A percentile compares a stretch with the other conserved stretches of the same genome.
These are phyloP conservation scores for Porites evermanni DNA, from an alignment of 92 coral and sea anemone species.

Conservation along the genomic window DNA sequence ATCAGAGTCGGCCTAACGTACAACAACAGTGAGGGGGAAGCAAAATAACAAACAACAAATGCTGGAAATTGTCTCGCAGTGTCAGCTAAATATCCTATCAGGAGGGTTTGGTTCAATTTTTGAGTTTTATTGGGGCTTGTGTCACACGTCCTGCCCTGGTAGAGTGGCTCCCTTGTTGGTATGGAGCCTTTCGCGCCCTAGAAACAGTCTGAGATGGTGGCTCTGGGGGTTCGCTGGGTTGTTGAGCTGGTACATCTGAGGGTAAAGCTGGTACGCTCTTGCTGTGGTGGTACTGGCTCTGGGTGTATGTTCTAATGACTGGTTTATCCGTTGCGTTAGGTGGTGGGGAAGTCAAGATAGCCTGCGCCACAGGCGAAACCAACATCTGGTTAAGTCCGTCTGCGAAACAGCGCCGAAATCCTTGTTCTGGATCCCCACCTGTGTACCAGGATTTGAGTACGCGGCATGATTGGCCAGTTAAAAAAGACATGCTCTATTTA, in stretches of 20 bases:
- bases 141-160: neutral
- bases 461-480: too few species aligned
- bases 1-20: neutral
- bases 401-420: too few species aligned
- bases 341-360: neutral
- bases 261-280: neutral
- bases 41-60: neutral
- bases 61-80: neutral
- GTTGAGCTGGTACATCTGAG: neutral
- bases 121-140: neutral
- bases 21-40: neutral
- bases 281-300: neutral
- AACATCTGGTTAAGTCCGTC: too few species aligned
- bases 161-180: constrained; percentile 2
- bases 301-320: neutral
- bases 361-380: too few species aligned
- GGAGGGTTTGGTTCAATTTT: neutral
- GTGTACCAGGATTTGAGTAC: too few species aligned
- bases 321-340: neutral
- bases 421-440: too few species aligned
- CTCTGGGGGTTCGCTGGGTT: neutral
- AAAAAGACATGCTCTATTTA: too few species aligned
- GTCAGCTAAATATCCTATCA: neutral
- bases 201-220: neutral
- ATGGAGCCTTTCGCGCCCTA: constrained; percentile 6